Percentiles rank a stretch among this genome's conserved stretches.
Evolutionary conservation across 1,140 invertebrate genomes (phyloP).

Genomic region (Bombyx mandarina): DNA sequence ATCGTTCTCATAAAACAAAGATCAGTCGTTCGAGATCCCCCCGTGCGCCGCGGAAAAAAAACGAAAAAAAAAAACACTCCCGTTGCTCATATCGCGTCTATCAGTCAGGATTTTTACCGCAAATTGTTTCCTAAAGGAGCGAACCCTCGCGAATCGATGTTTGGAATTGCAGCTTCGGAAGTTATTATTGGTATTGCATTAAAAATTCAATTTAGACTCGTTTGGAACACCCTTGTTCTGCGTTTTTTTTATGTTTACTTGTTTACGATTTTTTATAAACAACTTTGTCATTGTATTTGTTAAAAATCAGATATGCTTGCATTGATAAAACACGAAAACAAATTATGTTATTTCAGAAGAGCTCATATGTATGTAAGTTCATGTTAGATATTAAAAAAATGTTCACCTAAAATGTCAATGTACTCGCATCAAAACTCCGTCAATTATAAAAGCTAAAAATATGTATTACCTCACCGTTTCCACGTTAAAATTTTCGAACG

Average conservation of each 20-base stretch:
- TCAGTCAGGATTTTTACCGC: constrained; percentile 46
- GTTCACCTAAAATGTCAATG: too few species aligned
- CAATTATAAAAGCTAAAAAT: too few species aligned
- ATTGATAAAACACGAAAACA: too few species aligned
- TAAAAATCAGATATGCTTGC: too few species aligned
- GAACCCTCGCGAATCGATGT: constrained; percentile 42
- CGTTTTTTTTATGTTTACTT: constrained; percentile 12
- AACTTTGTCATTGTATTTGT: too few species aligned
- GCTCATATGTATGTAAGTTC: too few species aligned
- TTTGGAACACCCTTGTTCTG: constrained; percentile 28
- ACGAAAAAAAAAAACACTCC: constrained; percentile 44
- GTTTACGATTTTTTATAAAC: too few species aligned
- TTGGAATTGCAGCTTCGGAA: constrained; percentile 28
- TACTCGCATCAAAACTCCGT: too few species aligned
- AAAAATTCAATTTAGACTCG: constrained; percentile 31
- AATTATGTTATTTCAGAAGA: too few species aligned
- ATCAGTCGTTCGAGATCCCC: constrained; percentile 52
- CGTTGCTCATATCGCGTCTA: constrained; percentile 51
- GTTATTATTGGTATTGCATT: constrained; percentile 36
- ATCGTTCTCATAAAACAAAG: constrained; percentile 72
- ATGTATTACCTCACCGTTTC: too few species aligned
- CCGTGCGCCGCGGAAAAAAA: constrained; percentile 24
- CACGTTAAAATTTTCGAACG: constrained; percentile 12
- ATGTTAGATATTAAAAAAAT: too few species aligned
- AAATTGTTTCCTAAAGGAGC: constrained; percentile 46